phyloP scores from a whole-genome alignment of 2,113 vertebrate species.

The Charina bottae region DNA sequence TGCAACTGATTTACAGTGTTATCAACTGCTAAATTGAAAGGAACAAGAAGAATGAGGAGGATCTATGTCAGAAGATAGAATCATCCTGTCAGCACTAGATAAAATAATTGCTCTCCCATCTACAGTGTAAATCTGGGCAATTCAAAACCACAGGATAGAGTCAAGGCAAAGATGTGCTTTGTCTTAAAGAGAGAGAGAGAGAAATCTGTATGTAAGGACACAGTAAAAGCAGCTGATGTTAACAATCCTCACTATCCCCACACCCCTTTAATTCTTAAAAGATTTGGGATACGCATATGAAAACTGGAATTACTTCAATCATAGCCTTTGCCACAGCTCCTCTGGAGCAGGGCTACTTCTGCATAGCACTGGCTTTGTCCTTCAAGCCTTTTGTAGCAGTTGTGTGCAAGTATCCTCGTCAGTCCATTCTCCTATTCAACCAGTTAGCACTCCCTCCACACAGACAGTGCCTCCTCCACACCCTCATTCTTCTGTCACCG shows the following conservation, averaged over 20 bases:
- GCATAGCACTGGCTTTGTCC: not conserved
- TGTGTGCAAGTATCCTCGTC: not conserved
- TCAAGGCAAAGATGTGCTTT: constrained; percentile 12
- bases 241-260: not conserved
- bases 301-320: not conserved
- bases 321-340: not conserved
- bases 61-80: constrained; percentile 5
- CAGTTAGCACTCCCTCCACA: not conserved
- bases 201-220: not conserved
- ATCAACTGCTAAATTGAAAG: not conserved
- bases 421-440: not conserved
- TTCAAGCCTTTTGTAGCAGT: not conserved
- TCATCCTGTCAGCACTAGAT: not conserved
- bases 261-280: not conserved
- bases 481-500: not conserved
- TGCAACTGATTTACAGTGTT: not conserved
- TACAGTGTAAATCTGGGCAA: constrained; percentile 5
- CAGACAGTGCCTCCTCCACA: not conserved
- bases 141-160: not conserved
- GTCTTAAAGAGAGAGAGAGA: not conserved
- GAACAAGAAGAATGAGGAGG: not conserved
- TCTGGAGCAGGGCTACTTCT: not conserved
- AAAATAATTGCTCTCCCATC: not conserved
- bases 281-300: not conserved
- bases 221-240: not conserved